These are phyloP conservation scores for Murina feae DNA, from an alignment of 2,113 vertebrate species.

Conservation along the genomic window DNA sequence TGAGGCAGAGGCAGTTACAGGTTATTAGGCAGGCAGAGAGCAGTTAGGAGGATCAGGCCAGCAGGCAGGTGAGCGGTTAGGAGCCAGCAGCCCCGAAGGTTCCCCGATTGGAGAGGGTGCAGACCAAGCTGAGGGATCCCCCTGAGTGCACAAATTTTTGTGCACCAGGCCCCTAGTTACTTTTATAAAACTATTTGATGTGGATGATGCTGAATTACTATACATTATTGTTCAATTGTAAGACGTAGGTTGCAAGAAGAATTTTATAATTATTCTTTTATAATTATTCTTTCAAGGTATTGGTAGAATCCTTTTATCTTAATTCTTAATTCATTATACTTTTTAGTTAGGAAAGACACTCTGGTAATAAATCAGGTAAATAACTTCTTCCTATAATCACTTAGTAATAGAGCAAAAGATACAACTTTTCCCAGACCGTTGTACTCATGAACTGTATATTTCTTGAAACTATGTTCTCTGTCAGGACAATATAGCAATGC, in stretches of 20 bases:
- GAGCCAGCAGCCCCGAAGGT: too few relatives aligned
- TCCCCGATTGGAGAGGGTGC: too few relatives aligned
- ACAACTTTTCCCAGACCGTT: neutral
- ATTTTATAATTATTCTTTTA: neutral
- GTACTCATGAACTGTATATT: neutral
- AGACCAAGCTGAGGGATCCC: too few relatives aligned
- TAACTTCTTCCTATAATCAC: neutral
- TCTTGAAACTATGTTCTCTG: neutral
- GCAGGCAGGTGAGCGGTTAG: too few relatives aligned
- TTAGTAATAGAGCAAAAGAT: neutral
- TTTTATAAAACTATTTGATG: neutral
- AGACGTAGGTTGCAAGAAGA: neutral
- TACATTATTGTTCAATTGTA: neutral
- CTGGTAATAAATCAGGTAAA: neutral
- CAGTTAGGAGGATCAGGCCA: too few relatives aligned
- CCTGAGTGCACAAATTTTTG: too few relatives aligned
- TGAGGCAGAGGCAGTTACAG: too few relatives aligned
- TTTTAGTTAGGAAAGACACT: neutral
- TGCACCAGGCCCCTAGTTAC: too few relatives aligned
- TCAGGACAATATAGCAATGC: neutral
- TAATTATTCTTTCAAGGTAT: neutral
- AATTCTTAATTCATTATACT: neutral
- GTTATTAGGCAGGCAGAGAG: too few relatives aligned
- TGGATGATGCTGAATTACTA: neutral
- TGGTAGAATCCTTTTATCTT: neutral